Percentiles rank a stretch among this genome's conserved stretches.
These are phyloP conservation scores for Volucella inanis DNA, from an alignment of 2,888 invertebrate species.

Conservation along the genomic window DNA sequence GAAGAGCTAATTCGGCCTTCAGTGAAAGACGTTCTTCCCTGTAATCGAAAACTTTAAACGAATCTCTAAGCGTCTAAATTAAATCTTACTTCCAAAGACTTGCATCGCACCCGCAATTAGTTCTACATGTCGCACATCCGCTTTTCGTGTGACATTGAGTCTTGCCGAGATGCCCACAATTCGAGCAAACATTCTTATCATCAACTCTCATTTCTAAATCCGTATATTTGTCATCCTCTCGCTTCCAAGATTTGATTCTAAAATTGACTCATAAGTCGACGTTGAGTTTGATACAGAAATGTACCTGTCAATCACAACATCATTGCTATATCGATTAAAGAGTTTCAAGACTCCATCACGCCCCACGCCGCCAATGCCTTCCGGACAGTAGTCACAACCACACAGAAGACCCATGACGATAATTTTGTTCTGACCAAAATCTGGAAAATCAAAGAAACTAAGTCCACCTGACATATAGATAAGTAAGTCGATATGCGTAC, in stretches of 20 bases:
- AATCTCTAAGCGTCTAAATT: neutral
- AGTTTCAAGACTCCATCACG: slow-evolving; percentile 90
- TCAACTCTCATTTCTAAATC: slow-evolving; percentile 84
- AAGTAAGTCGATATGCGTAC: slow-evolving; percentile 79
- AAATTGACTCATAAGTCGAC: neutral
- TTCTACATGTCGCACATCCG: slow-evolving; percentile 88
- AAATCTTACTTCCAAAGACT: slow-evolving; percentile 85
- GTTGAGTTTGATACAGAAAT: neutral
- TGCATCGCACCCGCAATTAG: slow-evolving; percentile 86
- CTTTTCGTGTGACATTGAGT: slow-evolving; percentile 46
- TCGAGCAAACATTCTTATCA: slow-evolving; percentile 86
- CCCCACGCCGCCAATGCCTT: slow-evolving; percentile 90
- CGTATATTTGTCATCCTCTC: slow-evolving; percentile 84
- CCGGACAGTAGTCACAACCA: slow-evolving; percentile 93
- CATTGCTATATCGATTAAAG: slow-evolving; percentile 86
- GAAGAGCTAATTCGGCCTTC: slow-evolving; percentile 88
- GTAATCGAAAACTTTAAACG: slow-evolving; percentile 36
- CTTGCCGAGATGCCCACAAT: slow-evolving; percentile 85
- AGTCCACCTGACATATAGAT: no score
- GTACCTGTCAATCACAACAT: slow-evolving; percentile 87
- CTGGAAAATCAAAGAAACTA: slow-evolving; percentile 77
- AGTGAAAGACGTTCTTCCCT: slow-evolving; percentile 87
- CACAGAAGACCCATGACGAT: slow-evolving; percentile 92
- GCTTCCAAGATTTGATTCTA: slow-evolving; percentile 87
- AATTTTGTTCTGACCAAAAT: slow-evolving; percentile 91